Evolutionary conservation across 2,113 vertebrate genomes (phyloP).

Genomic region (Cynoglossus semilaevis): DNA sequence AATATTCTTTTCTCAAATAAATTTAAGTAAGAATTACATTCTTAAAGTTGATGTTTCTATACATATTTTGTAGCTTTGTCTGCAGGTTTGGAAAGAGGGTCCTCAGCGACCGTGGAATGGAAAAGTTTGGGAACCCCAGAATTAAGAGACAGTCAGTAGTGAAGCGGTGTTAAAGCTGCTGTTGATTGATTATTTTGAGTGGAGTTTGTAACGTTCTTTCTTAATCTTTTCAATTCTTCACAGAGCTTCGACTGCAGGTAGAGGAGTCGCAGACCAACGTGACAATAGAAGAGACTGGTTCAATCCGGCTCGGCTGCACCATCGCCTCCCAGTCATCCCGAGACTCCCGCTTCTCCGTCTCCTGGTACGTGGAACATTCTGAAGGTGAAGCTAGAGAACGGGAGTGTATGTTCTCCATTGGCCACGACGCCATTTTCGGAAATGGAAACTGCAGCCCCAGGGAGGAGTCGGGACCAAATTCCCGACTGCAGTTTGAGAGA

Average conservation of each 20-base stretch:
- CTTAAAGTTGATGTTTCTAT: too few species aligned
- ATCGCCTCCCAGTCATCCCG: constrained; percentile 87
- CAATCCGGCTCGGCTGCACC: constrained; percentile 87
- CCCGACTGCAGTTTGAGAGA: constrained; percentile 90
- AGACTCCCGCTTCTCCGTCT: constrained; percentile 90
- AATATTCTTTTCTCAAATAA: too few species aligned
- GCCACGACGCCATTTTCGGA: constrained; percentile 84
- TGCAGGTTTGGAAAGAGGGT: too few species aligned
- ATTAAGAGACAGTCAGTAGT: too few species aligned
- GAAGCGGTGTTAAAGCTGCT: too few species aligned
- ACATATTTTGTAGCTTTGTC: too few species aligned
- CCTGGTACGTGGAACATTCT: constrained; percentile 84
- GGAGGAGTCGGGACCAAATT: constrained; percentile 77
- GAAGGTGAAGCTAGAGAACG: constrained; percentile 61
- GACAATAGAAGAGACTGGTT: constrained; percentile 81
- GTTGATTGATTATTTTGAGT: too few species aligned
- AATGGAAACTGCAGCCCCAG: constrained; percentile 79
- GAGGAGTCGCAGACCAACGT: constrained; percentile 85
- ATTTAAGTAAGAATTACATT: too few species aligned
- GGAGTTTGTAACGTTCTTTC: too few species aligned
- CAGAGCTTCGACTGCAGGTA: constrained; percentile 88
- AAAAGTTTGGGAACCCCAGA: too few species aligned
- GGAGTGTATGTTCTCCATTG: constrained; percentile 79
- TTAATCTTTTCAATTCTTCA: background rate
- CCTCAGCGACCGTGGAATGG: too few species aligned